Conservation (phyloP, 2,888 invertebrate species). For the Andrena hattorfiana region DNA sequence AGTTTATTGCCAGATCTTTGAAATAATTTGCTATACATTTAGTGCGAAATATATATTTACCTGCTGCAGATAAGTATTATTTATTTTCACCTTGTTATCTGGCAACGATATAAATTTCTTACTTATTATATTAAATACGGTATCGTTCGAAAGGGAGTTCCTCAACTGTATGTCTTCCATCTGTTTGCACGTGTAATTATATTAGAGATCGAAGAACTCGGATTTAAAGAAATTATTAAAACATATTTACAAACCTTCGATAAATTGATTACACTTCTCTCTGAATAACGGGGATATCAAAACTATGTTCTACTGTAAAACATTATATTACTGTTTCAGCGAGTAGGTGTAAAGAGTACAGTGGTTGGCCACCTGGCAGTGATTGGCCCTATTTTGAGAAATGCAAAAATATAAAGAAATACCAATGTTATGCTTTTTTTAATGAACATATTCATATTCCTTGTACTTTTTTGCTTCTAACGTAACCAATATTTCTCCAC, state of each 20-base stretch:
- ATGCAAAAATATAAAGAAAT: too few relatives aligned
- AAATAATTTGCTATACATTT: not conserved
- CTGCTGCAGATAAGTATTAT: slow-evolving; percentile 64
- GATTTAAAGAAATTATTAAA: not conserved
- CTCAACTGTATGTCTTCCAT: slow-evolving; percentile 25
- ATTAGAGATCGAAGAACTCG: slow-evolving; percentile 1
- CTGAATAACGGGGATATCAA: too few relatives aligned
- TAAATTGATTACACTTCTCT: not conserved
- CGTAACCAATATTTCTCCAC: too few relatives aligned
- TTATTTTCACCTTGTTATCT: slow-evolving; percentile 55
- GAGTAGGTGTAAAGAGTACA: too few relatives aligned
- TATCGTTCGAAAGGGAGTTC: slow-evolving; percentile 52
- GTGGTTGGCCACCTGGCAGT: too few relatives aligned
- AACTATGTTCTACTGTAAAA: too few relatives aligned
- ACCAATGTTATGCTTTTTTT: too few relatives aligned
- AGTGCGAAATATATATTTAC: slow-evolving; percentile 43
- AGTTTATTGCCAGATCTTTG: not conserved
- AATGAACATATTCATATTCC: too few relatives aligned
- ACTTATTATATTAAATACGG: slow-evolving; percentile 65
- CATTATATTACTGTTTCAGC: too few relatives aligned
- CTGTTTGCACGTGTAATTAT: not conserved
- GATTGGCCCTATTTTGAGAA: too few relatives aligned
- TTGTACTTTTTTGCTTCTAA: too few relatives aligned
- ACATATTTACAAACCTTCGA: not conserved
- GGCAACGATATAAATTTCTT: slow-evolving; percentile 70